Percentiles rank a stretch among this genome's conserved stretches.
These are phyloP conservation scores for Rotaria macrura DNA, from an alignment of 2,888 invertebrate species.

Conservation along the genomic window DNA sequence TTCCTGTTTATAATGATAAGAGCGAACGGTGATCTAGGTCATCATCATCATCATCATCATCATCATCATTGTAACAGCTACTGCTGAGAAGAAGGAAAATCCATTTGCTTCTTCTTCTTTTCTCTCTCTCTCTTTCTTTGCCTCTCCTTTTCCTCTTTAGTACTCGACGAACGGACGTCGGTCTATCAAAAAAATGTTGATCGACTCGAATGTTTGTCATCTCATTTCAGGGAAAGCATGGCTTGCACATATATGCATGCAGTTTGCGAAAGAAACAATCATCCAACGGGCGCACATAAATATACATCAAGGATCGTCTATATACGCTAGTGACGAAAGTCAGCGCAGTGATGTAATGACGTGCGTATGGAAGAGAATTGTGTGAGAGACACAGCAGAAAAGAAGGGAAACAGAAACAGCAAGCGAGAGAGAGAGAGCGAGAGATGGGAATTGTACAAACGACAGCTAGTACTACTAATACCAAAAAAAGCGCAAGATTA, in stretches of 20 bases:
- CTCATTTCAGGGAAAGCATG: background rate
- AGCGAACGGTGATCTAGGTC: background rate
- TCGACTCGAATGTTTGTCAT: conserved; percentile 18
- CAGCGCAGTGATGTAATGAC: conserved; percentile 18
- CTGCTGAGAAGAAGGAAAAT: background rate
- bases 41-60: background rate
- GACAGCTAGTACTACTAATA: background rate
- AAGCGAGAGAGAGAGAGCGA: too few relatives aligned
- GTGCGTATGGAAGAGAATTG: background rate
- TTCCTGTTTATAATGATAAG: background rate
- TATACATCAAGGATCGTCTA: conserved; percentile 10
- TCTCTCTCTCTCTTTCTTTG: background rate
- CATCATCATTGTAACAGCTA: background rate
- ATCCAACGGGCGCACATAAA: background rate
- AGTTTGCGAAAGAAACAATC: background rate
- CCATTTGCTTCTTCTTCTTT: background rate
- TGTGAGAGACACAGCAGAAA: background rate
- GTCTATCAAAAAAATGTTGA: conserved; percentile 2
- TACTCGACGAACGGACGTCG: background rate
- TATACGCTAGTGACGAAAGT: conserved; percentile 19
- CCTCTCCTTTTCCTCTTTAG: background rate
- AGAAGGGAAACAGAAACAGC: background rate
- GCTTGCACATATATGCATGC: background rate
- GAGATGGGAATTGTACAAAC: background rate
- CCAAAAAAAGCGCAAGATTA: conserved; percentile 14